Evolutionary conservation across 2,113 vertebrate genomes (phyloP).

Genomic region (Platanista minor): DNA sequence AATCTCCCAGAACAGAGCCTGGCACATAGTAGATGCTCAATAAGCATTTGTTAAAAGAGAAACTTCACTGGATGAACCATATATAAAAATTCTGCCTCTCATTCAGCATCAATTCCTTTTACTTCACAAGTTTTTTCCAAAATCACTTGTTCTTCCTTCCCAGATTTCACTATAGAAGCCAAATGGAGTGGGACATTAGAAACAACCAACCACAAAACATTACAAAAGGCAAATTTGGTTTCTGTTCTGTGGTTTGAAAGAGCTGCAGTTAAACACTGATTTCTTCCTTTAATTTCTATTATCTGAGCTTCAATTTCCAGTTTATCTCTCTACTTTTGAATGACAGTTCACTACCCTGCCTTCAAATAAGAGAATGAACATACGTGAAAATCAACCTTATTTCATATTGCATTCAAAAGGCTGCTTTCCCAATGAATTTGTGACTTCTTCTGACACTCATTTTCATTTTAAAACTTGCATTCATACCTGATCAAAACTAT

Average conservation of each 20-base stretch:
- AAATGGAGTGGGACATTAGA: not conserved
- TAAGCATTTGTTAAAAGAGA: not conserved
- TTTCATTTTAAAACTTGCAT: not conserved
- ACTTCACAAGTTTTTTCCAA: not conserved
- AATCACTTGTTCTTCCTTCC: not conserved
- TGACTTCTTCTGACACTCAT: not conserved
- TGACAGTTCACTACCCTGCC: not conserved
- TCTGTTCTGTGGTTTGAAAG: not conserved
- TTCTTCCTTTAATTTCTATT: slow-evolving; percentile 14
- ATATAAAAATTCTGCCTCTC: not conserved
- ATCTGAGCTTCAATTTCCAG: not conserved
- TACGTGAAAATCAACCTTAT: not conserved
- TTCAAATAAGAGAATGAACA: not conserved
- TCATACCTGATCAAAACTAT: not conserved
- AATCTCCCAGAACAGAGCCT: not conserved
- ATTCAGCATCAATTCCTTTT: not conserved
- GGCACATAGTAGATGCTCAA: not conserved
- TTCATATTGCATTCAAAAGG: not conserved
- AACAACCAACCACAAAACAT: not conserved
- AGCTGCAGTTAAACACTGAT: not conserved
- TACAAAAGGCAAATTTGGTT: not conserved
- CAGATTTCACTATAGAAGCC: not conserved
- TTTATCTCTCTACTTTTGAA: not conserved
- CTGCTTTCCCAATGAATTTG: not conserved
- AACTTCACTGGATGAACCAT: not conserved